Conservation (phyloP, 2,888 invertebrate species). For the Zele albiditarsus region DNA sequence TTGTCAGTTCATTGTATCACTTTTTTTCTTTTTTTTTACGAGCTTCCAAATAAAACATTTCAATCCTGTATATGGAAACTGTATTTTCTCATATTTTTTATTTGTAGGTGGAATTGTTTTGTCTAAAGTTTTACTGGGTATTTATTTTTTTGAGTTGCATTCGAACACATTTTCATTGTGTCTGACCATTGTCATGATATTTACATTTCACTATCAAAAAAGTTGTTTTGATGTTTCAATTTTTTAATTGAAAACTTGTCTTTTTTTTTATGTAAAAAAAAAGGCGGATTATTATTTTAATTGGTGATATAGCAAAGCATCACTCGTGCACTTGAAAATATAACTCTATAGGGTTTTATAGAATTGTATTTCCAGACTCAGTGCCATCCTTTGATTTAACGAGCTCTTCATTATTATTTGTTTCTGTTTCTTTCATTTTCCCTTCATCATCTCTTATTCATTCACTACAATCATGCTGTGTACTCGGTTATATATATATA, state of each 20-base stretch:
- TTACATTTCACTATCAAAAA: too few species aligned
- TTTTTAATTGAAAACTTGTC: background rate
- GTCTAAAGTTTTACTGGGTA: too few species aligned
- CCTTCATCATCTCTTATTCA: constrained; percentile 35
- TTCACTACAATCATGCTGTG: constrained; percentile 29
- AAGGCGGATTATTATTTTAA: background rate
- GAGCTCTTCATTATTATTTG: constrained; percentile 5
- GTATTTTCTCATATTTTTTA: constrained; percentile 36
- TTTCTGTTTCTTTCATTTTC: constrained; percentile 12
- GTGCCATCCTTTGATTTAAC: constrained; percentile 26
- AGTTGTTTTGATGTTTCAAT: background rate
- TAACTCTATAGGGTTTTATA: constrained; percentile 30
- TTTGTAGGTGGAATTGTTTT: background rate
- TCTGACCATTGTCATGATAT: too few species aligned
- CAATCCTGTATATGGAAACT: too few species aligned
- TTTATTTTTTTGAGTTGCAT: too few species aligned
- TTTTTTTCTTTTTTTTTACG: constrained; percentile 49
- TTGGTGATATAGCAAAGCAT: constrained; percentile 18
- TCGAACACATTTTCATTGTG: too few species aligned
- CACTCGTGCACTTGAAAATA: constrained; percentile 38
- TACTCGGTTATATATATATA: background rate
- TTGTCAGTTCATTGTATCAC: constrained; percentile 53
- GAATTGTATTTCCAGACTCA: background rate
- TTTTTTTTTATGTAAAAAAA: background rate
- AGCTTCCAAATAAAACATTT: constrained; percentile 48